A percentile compares a stretch with the other conserved stretches of the same genome.
Conservation (phyloP, 2,113 vertebrate species). For the Nymphicus hollandicus region DNA sequence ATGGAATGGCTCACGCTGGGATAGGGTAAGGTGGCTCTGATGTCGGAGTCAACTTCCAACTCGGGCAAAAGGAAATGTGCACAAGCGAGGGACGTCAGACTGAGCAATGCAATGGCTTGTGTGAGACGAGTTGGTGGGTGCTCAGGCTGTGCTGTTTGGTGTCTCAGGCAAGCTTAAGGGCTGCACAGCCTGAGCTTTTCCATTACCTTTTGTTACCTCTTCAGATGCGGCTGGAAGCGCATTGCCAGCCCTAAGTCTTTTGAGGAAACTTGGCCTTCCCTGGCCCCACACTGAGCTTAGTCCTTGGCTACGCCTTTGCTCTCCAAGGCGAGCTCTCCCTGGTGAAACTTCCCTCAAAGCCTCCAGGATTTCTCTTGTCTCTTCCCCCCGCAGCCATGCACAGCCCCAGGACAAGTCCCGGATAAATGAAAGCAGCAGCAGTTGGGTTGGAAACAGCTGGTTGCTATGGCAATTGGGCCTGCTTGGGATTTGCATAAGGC, state of each 20-base stretch:
- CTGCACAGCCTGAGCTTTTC: not conserved
- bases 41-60: not conserved
- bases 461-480: constrained; percentile 75
- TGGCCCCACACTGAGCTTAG: not conserved
- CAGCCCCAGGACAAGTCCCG: constrained; percentile 13
- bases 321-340: constrained; percentile 29
- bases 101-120: not conserved
- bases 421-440: constrained; percentile 17
- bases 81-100: fast-evolving
- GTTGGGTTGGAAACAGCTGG: constrained; percentile 54
- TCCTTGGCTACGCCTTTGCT: constrained; percentile 8
- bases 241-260: not conserved
- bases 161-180: not conserved
- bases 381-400: constrained; percentile 22
- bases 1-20: not conserved
- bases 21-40: not conserved
- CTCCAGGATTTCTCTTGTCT: constrained; percentile 21
- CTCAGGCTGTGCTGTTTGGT: not conserved
- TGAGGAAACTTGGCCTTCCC: constrained; percentile 52
- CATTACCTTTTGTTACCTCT: not conserved
- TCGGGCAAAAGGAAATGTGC: fast-evolving
- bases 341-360: constrained; percentile 21
- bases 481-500: constrained; percentile 85
- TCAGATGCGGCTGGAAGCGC: not conserved
- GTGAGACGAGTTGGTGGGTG: not conserved